Base-by-base conservation (phyloP, 1,140 invertebrate species). In the Macrosteles quadrilineatus region DNA sequence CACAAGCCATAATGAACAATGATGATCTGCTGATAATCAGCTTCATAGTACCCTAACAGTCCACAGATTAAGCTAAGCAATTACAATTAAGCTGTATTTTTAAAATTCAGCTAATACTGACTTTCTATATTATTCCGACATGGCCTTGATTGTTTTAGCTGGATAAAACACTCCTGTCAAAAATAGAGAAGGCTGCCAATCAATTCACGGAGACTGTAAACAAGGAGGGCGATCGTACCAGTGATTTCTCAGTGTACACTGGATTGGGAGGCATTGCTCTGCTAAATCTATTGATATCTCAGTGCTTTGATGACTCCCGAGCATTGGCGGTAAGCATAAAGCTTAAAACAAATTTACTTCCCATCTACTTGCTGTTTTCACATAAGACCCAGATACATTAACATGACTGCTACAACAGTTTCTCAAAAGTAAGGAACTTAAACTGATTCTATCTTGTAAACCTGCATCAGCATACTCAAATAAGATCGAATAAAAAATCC, bases 191-290 rank as follows among this genome's bases (percentile, higher is more conserved):
- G 2, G 63, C 63, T 21, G 40, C 27, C 12, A 45, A 25, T 17
- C 32, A 43, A 14, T 43, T 43, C 21, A 40, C 40, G 11, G 25
- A 66, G 32, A 66, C 63, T 1, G 32, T 66, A 2, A 43, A 66
- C 17, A 66, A 27, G 14, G 63, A 66, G 27, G 36, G 23, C 95
- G 94, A 83, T 98, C 95, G 82, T 95, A 85, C 88, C 88, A 93
- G 47, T 31, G 67, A 69, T 62, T 32, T 27, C 11, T 69, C 67
- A 55, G 67, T 73, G 14, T 73, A 73, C 53, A 67, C 70, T 30
- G 70, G 72, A 62, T 50, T 67, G n/a, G 70, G 66, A 14, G 72
- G 72, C 1, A 67, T 71, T 47, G 70, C 70, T 14, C 62, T 67
- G 23, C 12, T 72, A n/a, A 40, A 57, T 12, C 43, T 70, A n/a